Evolutionary conservation across 1,140 invertebrate genomes (phyloP), one percentile per base, ranked within the genome.

Genomic region (Drosophila ercepeae): DNA sequence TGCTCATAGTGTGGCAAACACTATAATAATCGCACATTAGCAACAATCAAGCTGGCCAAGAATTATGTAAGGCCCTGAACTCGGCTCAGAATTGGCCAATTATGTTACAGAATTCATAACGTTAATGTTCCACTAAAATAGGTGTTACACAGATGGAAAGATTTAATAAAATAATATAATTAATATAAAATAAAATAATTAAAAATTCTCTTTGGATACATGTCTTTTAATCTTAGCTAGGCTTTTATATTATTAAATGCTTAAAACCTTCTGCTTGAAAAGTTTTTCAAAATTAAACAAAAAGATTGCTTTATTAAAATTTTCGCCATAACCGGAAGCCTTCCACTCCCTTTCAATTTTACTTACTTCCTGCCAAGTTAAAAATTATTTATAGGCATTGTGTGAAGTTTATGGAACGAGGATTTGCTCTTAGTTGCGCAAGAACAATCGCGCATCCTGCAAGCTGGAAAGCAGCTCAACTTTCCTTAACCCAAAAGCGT

Each of bases 401-500:
- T 9, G 39, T 16, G 6, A 6, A 18, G n/a, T 41, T 41, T n/a
- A 16, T 5, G 29, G 16, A 14, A 19, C 5, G 23, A 44, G 25
- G 21, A 41, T 45, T 45, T 19, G 44, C 27, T 14, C 11, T 14
- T 25, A 13, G 49, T 55, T 55, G 50, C 52, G 52, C 27, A 44
- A 63, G 51, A 57, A 44, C 14, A 23, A 14, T 13, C 13, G 7
- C 13, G 13, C 58, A 57, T 55, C 51, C 51, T 34, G 58, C 23
- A 39, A 8, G 25, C 3, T 21, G 19, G 25, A 63, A 63, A 34
- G 8, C 27, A 4, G 29, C 14, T 23, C 41, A 77, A 86, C 79
- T 84, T 84, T 86, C 82, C 51, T 74, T 74, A 76, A 61, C 68
- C 75, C 58, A 81, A 59, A 86, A 76, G 53, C 72, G 63, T 74